Evolutionary conservation across 2,888 invertebrate genomes (phyloP).

Genomic region (Agonopterix alstromeriana): DNA sequence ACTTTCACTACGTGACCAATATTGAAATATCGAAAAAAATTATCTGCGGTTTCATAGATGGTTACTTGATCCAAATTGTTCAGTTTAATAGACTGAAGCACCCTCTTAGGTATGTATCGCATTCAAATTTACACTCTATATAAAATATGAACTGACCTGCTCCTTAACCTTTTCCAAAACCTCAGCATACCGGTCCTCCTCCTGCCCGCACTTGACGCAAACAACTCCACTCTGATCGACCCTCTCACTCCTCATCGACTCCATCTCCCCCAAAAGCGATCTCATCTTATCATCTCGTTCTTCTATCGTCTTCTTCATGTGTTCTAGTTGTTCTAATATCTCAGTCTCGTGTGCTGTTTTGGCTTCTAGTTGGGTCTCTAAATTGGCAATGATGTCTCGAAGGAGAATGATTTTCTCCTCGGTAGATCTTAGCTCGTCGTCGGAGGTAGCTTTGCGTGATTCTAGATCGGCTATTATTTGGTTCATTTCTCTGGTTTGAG

Average conservation of each 20-base stretch:
- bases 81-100: too few species aligned
- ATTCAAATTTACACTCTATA: too few species aligned
- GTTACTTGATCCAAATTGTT: too few species aligned
- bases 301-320: slow-evolving; percentile 72
- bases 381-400: slow-evolving; percentile 85
- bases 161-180: slow-evolving; percentile 48
- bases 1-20: too few species aligned
- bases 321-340: slow-evolving; percentile 76
- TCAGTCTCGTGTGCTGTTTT: slow-evolving; percentile 79
- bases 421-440: slow-evolving; percentile 84
- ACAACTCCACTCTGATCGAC: slow-evolving; percentile 53
- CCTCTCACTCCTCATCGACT: slow-evolving; percentile 64
- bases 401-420: slow-evolving; percentile 85
- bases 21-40: too few species aligned
- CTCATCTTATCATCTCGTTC: slow-evolving; percentile 76
- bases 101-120: too few species aligned
- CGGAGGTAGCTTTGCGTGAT: slow-evolving; percentile 78
- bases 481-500: slow-evolving; percentile 83
- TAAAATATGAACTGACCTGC: slow-evolving; percentile 34
- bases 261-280: slow-evolving; percentile 70
- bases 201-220: slow-evolving; percentile 41
- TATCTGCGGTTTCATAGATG: too few species aligned
- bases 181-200: slow-evolving; percentile 40
- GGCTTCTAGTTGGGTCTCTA: slow-evolving; percentile 85
- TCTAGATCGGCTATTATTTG: slow-evolving; percentile 78